These are phyloP conservation scores for Hypselothyrea guttata DNA, from an alignment of 2,888 invertebrate genomes.

Conservation along the genomic window DNA sequence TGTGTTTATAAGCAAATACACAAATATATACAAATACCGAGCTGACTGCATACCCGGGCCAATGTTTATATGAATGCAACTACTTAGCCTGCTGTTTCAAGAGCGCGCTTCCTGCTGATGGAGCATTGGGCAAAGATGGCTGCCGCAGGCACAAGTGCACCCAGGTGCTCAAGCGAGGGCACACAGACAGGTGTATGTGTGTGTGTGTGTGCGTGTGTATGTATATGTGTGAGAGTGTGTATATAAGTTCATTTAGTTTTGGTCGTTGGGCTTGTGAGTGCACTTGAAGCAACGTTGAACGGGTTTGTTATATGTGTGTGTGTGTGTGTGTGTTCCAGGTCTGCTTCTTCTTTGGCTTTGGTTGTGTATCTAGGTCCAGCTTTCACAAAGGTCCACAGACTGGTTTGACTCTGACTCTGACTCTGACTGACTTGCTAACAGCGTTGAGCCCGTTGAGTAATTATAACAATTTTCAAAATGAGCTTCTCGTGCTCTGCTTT, in stretches of 20 bases:
- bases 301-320: no score
- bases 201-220: slow-evolving; percentile 7
- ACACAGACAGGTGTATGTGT: slow-evolving; percentile 30
- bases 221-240: slow-evolving; percentile 13
- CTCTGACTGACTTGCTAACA: slow-evolving; percentile 32
- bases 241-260: slow-evolving; percentile 67
- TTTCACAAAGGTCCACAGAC: slow-evolving; percentile 16
- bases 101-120: slow-evolving; percentile 31
- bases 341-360: no score
- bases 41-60: slow-evolving; percentile 35
- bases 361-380: slow-evolving; percentile 26
- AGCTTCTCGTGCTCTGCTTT: slow-evolving; percentile 54
- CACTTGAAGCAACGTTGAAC: slow-evolving; percentile 47
- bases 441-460: slow-evolving; percentile 53
- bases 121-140: no score
- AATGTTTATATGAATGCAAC: slow-evolving; percentile 69
- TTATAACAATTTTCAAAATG: slow-evolving; percentile 70
- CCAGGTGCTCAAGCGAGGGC: slow-evolving; percentile 68
- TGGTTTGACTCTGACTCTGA: slow-evolving; percentile 5
- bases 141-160: slow-evolving; percentile 23
- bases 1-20: slow-evolving; percentile 8
- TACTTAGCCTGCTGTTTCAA: slow-evolving; percentile 76
- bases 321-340: slow-evolving; percentile 8
- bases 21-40: slow-evolving; percentile 14
- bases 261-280: slow-evolving; percentile 70